Percentiles rank a stretch among this genome's conserved stretches.
Conservation (phyloP, 2,113 vertebrate genomes). For the Rhinichthys klamathensis region DNA sequence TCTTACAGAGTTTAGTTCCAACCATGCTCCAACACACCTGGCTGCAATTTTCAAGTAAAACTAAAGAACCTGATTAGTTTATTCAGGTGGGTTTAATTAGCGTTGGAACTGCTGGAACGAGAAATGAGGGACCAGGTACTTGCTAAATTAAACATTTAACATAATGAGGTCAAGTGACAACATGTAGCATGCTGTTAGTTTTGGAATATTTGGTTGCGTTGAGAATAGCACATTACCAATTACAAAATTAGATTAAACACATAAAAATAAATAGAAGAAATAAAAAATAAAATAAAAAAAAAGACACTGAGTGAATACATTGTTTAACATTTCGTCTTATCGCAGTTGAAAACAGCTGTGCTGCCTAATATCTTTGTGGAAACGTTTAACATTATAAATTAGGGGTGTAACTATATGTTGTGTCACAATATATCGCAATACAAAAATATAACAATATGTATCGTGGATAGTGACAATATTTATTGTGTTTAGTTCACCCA, state of each 20-base stretch:
- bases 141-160: slow-evolving; percentile 1
- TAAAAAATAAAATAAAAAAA: too few species aligned
- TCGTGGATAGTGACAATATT: too few species aligned
- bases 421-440: too few species aligned
- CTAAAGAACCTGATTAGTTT: background rate
- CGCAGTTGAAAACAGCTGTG: too few species aligned
- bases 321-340: too few species aligned
- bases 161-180: background rate
- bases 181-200: background rate
- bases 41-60: background rate
- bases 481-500: too few species aligned
- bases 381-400: too few species aligned
- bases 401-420: too few species aligned
- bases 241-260: background rate
- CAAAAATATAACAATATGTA: too few species aligned
- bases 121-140: background rate
- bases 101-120: background rate
- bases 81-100: slow-evolving; percentile 18
- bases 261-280: too few species aligned
- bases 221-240: background rate
- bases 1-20: background rate
- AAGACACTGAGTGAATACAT: too few species aligned
- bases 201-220: background rate
- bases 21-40: background rate
- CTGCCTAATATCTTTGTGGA: too few species aligned